A percentile compares a stretch with the other conserved stretches of the same genome.
These are phyloP conservation scores for Scolopax rusticola DNA, from an alignment of 2,797 vertebrate genomes.

Conservation along the genomic window DNA sequence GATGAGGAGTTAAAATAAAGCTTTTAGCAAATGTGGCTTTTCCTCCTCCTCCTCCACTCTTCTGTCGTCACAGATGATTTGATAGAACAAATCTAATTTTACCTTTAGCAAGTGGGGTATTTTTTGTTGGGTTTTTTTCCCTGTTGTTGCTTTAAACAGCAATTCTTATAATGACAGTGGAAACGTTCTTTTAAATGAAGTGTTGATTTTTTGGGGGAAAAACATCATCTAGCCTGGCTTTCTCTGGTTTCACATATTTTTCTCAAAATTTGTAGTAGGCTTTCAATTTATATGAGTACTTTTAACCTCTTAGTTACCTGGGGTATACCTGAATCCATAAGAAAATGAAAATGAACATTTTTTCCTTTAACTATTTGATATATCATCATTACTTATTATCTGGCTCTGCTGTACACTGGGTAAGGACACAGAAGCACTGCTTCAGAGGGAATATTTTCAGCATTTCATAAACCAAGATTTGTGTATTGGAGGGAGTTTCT, in stretches of 20 bases:
- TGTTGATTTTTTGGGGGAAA: background rate
- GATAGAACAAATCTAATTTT: constrained; percentile 24
- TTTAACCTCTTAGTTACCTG: background rate
- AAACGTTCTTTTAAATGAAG: background rate
- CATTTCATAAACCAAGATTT: background rate
- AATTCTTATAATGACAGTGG: background rate
- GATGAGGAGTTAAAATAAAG: background rate
- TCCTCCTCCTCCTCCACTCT: background rate
- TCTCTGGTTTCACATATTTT: background rate
- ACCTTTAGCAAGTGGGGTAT: background rate
- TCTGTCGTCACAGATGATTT: background rate
- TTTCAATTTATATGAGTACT: background rate
- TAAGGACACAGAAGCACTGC: background rate
- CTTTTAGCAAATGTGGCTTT: background rate
- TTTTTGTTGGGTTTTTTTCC: background rate
- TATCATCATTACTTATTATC: background rate
- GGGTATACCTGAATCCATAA: background rate
- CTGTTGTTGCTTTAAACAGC: background rate
- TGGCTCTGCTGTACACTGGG: background rate
- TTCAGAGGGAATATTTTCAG: background rate
- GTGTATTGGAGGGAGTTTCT: background rate
- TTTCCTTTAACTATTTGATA: background rate
- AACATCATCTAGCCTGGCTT: background rate
- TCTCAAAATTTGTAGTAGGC: background rate
- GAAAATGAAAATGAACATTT: background rate